Evolutionary conservation across 2,888 invertebrate species (phyloP).

Genomic region (Limnephilus rhombicus): DNA sequence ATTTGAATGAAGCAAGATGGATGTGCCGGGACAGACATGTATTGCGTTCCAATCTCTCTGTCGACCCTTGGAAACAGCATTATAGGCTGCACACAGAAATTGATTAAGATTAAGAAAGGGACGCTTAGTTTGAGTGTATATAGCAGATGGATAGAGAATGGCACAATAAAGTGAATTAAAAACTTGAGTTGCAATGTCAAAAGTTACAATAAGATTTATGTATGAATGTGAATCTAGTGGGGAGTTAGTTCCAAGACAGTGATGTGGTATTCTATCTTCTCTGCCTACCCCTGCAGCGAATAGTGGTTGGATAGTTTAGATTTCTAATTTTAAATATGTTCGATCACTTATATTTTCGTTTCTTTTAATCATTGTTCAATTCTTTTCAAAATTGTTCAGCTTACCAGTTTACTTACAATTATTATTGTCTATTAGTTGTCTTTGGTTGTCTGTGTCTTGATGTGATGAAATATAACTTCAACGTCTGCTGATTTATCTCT

Average conservation of each 20-base stretch:
- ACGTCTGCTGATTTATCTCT: neutral
- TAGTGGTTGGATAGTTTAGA: neutral
- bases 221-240: neutral
- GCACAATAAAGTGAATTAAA: neutral
- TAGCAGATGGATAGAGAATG: neutral
- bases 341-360: neutral
- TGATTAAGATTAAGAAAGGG: neutral
- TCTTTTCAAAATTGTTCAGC: neutral
- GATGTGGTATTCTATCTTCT: neutral
- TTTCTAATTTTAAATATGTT: neutral
- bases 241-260: neutral
- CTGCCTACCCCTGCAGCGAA: neutral
- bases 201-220: neutral
- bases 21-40: too few species aligned
- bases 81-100: neutral
- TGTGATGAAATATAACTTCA: neutral
- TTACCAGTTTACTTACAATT: neutral
- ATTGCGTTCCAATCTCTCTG: neutral
- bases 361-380: neutral
- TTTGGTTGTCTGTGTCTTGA: neutral
- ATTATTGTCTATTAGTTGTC: neutral
- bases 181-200: neutral
- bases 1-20: neutral
- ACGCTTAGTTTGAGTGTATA: neutral
- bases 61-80: neutral